Conservation (phyloP, 92 coral and sea anemone genomes). For the Muricea muricata region DNA sequence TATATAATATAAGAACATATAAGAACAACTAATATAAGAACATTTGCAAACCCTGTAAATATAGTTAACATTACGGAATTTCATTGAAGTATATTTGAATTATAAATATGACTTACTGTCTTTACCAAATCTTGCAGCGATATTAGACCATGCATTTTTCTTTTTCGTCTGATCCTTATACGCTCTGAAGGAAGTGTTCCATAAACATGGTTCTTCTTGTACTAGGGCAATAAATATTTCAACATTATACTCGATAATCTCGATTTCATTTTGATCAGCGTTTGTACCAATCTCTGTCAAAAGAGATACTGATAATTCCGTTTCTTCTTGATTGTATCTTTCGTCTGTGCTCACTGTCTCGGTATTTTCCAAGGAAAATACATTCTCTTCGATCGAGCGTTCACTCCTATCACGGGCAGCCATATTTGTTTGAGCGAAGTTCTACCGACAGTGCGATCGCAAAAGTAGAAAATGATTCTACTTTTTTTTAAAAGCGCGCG, state of each 20-base stretch:
- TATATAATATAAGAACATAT: too few species aligned
- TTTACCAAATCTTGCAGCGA: neutral
- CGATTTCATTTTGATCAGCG: too few species aligned
- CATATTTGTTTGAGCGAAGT: neutral
- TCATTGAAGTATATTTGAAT: too few species aligned
- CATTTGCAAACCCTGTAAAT: too few species aligned
- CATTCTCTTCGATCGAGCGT: neutral
- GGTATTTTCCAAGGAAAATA: too few species aligned
- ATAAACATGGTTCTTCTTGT: conserved; percentile 28
- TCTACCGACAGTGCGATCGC: neutral
- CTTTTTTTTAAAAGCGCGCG: conserved; percentile 35
- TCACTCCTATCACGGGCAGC: neutral
- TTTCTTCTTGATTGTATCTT: neutral
- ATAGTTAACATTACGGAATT: too few species aligned
- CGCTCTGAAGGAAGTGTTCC: conserved; percentile 39
- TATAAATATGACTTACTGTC: neutral
- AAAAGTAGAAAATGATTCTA: conserved; percentile 36
- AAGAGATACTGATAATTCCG: too few species aligned
- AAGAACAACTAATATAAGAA: too few species aligned
- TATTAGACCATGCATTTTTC: conserved; percentile 27
- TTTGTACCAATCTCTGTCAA: too few species aligned
- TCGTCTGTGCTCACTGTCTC: neutral
- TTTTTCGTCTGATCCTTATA: conserved; percentile 37
- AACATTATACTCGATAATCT: neutral
- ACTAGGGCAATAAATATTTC: conserved; percentile 34